Evolutionary conservation across 2,888 invertebrate species (phyloP).

Genomic region (Noctua janthe): DNA sequence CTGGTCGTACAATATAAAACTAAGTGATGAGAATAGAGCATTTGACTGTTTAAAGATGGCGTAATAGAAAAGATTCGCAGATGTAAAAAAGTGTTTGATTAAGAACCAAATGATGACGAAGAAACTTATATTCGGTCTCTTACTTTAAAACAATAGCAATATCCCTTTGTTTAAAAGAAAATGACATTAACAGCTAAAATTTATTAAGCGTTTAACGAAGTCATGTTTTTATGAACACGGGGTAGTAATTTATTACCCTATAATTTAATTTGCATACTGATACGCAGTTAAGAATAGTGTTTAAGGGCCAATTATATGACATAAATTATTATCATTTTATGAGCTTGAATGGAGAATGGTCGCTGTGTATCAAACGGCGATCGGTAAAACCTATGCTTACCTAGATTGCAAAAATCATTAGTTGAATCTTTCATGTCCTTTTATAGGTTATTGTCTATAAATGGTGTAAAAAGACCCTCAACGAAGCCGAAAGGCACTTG

Average conservation of each 20-base stretch:
- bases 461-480: no score
- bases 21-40: neutral
- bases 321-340: constrained; percentile 37
- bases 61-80: no score
- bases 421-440: neutral
- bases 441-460: neutral
- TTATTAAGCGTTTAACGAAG: constrained; percentile 16
- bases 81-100: neutral
- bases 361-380: neutral
- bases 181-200: constrained; percentile 19
- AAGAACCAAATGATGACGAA: neutral
- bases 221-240: constrained; percentile 28
- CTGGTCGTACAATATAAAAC: neutral
- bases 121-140: neutral
- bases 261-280: constrained; percentile 46
- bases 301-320: constrained; percentile 43
- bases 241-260: constrained; percentile 40
- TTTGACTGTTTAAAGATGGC: neutral
- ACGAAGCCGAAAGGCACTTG: no score
- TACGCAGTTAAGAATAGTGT: constrained; percentile 44
- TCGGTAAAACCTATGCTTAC: neutral
- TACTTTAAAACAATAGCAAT: neutral
- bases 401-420: neutral
- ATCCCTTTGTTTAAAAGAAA: neutral
- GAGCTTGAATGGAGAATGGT: neutral